Evolutionary conservation across 2,113 vertebrate genomes (phyloP), one percentile per base, ranked within the genome.

Genomic region (Ochotona curzoniae): DNA sequence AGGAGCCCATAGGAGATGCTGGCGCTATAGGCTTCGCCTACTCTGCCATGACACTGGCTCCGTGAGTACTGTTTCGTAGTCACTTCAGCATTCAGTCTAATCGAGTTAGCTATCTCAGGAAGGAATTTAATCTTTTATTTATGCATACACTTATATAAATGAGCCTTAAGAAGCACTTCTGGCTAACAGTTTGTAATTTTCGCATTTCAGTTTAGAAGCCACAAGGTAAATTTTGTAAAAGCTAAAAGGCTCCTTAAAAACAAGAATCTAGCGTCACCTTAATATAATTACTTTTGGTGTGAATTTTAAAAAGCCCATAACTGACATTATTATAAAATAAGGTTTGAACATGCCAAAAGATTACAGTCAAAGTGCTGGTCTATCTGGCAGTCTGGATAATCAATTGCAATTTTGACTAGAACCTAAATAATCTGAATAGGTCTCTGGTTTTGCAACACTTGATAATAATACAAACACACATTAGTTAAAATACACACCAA

Each of bases 401-500:
- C 20, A 47, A 83, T n/a, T 94, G 1, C 30, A 89, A 49, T 82
- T 44, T 82, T 67, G 30, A 66, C 15, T 73, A 54, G 73, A 92
- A 87, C 14, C 28, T 23, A 70, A 81, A 71, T 30, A 84, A 63
- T 35, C 38, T 90, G 67, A 85, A 70, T 51, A 90, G 84, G 35
- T 85, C 63, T 92, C 71, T 12, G 21, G 44, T 76, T 92, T 89
- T 95, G 21, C 30, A 57, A 74, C 80, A 66, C 18, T 18, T 67
- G 51, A 73, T 25, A 70, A 88, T 81, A 81, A 94, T 49, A 83
- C 13, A 94, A 94, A 66, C 28, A 91, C 54, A 7, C 35, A 89
- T 61, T 82, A 49, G 28, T 71, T 44, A 96, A 93, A 87, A 96
- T 89, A 97, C 99, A 44, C 89, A 99, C 99, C 93, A 99, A 98